Conservation (phyloP, 30 jellyfish, hydroid and myxozoan genomes). For the Aurelia aurita region DNA sequence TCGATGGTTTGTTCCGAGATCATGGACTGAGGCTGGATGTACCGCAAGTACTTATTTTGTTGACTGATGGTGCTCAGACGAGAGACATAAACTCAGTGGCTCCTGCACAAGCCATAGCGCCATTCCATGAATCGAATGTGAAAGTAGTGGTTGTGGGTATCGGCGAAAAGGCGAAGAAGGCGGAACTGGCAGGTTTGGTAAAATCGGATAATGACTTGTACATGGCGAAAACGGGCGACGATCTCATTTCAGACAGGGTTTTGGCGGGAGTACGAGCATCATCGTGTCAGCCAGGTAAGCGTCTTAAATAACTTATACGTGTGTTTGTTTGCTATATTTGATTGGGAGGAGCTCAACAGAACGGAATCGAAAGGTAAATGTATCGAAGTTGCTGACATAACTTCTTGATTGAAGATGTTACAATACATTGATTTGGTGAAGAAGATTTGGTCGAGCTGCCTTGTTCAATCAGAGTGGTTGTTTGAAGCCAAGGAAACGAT, state of each 20-base stretch:
- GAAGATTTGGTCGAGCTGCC: no score
- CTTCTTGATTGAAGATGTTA: no score
- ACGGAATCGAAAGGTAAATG: no score
- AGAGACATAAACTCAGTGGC: conserved; percentile 23
- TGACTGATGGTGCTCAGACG: conserved; percentile 55
- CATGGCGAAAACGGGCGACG: conserved; percentile 1
- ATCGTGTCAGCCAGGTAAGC: background rate
- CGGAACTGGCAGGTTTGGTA: background rate
- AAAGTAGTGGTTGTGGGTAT: conserved; percentile 18
- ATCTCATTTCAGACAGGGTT: conserved; percentile 5
- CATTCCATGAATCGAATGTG: conserved; percentile 26
- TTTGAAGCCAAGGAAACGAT: no score
- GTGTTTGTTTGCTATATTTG: no score
- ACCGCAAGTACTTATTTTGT: conserved; percentile 47
- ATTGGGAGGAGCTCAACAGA: no score
- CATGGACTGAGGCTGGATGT: conserved; percentile 58
- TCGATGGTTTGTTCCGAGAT: conserved; percentile 41
- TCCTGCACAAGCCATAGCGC: conserved; percentile 28
- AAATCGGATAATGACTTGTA: background rate
- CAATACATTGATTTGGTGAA: no score
- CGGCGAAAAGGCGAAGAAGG: background rate
- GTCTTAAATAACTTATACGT: background rate
- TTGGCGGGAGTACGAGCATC: background rate
- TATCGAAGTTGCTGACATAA: no score
- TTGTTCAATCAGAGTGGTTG: no score